Percentiles rank a stretch among this genome's conserved stretches.
These are phyloP conservation scores for Acanthococcus lagerstroemiae DNA, from an alignment of 2,888 invertebrate species.

Conservation along the genomic window DNA sequence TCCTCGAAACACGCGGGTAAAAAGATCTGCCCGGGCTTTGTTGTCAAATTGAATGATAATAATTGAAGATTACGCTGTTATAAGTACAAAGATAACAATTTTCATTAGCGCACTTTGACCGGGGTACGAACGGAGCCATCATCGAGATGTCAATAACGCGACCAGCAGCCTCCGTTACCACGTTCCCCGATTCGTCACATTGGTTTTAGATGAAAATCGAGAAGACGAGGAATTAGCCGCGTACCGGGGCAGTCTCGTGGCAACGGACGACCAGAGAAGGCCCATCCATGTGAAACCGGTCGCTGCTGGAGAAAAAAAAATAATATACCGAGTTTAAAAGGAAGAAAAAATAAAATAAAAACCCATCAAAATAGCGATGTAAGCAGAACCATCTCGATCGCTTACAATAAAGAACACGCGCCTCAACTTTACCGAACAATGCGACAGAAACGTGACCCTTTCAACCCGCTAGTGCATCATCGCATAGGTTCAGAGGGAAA, in stretches of 20 bases:
- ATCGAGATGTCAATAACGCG: conserved; percentile 24
- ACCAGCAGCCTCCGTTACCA: conserved; percentile 28
- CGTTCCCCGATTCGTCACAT: conserved; percentile 37
- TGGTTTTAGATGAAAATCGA: conserved; percentile 34
- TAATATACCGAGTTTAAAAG: conserved; percentile 3
- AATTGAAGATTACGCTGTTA: conserved; percentile 29
- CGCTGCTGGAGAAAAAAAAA: conserved; percentile 8
- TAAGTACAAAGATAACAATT: conserved; percentile 20
- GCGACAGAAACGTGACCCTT: conserved; percentile 27
- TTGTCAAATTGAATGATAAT: conserved; percentile 25
- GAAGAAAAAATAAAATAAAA: conserved; percentile 8
- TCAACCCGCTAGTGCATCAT: conserved; percentile 24
- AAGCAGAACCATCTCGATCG: background rate
- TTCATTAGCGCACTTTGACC: conserved; percentile 28
- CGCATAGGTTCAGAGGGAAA: background rate
- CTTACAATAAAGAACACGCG: conserved; percentile 29
- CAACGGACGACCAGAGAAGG: conserved; percentile 25
- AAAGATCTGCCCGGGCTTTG: background rate
- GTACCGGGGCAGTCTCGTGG: conserved; percentile 28
- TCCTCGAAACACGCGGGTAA: conserved; percentile 5
- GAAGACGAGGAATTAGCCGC: conserved; percentile 20
- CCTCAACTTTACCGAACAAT: conserved; percentile 31
- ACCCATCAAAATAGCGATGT: conserved; percentile 29
- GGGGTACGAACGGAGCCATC: conserved; percentile 7
- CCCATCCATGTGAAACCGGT: conserved; percentile 24